These are phyloP conservation scores for Aphidoletes aphidimyza DNA, from an alignment of 2,888 invertebrate species.

Conservation along the genomic window DNA sequence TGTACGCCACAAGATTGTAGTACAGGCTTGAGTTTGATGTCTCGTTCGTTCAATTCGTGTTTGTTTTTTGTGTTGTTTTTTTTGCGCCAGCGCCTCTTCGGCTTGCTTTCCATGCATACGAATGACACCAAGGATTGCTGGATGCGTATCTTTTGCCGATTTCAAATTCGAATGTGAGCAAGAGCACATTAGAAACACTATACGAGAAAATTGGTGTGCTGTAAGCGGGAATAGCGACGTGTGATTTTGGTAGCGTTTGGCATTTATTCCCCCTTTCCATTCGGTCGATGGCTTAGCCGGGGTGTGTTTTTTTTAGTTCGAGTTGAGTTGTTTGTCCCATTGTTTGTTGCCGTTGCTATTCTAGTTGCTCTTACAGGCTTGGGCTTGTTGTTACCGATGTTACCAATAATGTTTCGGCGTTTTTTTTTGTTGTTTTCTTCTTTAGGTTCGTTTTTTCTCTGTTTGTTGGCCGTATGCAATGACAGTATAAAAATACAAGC, in stretches of 20 bases:
- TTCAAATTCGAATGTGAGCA: not conserved
- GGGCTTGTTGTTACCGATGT: conserved; percentile 9
- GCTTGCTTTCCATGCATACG: conserved; percentile 5
- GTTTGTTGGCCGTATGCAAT: conserved; percentile 19
- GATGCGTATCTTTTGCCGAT: conserved; percentile 21
- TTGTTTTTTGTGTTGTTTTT: not conserved
- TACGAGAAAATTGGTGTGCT: not conserved
- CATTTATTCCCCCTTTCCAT: not conserved
- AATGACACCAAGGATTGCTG: conserved; percentile 18
- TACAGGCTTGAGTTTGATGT: not conserved
- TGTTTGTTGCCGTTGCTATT: not conserved
- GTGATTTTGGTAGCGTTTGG: conserved; percentile 23
- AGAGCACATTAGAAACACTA: conserved; percentile 28
- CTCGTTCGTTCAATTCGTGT: not conserved
- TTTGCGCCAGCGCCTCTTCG: not conserved
- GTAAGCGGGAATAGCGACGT: conserved; percentile 15
- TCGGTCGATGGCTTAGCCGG: not conserved
- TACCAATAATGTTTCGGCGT: conserved; percentile 42
- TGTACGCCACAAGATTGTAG: conserved; percentile 8
- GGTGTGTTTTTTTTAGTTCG: not conserved
- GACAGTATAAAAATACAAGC: conserved; percentile 31
- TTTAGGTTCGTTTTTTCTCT: not conserved
- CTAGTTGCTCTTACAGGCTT: not conserved
- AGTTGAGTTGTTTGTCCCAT: not conserved
- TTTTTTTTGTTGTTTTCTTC: not conserved